phyloP scores from a whole-genome alignment of 2,113 vertebrate species.

The Pelusios castaneus region DNA sequence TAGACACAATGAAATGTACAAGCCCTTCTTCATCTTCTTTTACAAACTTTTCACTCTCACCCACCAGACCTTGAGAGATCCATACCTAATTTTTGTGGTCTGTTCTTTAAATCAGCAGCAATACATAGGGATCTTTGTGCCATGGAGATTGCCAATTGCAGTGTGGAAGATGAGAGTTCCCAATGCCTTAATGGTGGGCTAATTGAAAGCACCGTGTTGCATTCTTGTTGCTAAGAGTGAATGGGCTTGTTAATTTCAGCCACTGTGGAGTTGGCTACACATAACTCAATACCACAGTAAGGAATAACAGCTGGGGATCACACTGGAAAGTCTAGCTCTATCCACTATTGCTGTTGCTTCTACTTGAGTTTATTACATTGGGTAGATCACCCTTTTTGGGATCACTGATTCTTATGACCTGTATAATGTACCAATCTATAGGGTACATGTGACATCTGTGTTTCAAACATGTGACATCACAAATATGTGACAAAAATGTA shows the following conservation, averaged over 20 bases:
- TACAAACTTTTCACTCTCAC: background rate
- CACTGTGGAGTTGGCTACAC: background rate
- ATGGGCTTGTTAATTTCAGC: background rate
- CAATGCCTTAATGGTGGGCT: background rate
- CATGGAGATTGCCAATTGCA: background rate
- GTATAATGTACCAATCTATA: background rate
- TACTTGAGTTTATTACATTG: background rate
- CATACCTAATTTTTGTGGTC: background rate
- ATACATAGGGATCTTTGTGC: background rate
- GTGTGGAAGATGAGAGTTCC: background rate
- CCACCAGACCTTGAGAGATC: background rate
- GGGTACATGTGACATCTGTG: no score
- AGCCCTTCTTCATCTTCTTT: background rate
- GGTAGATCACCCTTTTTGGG: background rate
- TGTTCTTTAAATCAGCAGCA: background rate
- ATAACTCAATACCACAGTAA: background rate
- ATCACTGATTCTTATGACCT: background rate
- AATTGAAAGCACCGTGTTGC: background rate
- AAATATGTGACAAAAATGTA: no score
- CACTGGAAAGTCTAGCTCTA: background rate
- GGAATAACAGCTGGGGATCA: background rate
- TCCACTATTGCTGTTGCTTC: background rate
- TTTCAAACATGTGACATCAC: no score
- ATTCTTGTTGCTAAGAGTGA: background rate
- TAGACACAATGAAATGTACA: background rate